Conservation (phyloP, 2,797 vertebrate species). For the Gallinago nigripennis region DNA sequence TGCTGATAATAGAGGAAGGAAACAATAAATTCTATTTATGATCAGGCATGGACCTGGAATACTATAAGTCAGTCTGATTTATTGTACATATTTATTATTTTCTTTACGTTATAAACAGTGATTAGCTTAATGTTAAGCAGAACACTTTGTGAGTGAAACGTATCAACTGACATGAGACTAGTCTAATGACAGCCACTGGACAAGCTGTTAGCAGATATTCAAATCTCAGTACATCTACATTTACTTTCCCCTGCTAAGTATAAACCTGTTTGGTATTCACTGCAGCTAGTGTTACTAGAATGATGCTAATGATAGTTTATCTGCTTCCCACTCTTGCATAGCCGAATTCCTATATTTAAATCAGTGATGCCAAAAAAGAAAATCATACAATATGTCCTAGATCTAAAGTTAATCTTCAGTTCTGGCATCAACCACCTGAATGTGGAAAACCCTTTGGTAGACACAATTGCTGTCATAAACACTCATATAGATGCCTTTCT, state of each 20-base stretch:
- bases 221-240: background rate
- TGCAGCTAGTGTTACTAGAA: slow-evolving; percentile 32
- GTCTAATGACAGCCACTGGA: slow-evolving; percentile 14
- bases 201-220: slow-evolving; percentile 35
- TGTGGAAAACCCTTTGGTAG: background rate
- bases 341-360: background rate
- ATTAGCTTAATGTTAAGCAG: slow-evolving; percentile 38
- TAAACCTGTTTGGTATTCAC: slow-evolving; percentile 37
- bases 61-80: background rate
- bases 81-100: background rate
- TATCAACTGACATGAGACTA: background rate
- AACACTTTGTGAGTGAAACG: background rate
- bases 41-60: background rate
- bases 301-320: slow-evolving; percentile 42
- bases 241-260: slow-evolving; percentile 39
- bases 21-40: slow-evolving; percentile 14
- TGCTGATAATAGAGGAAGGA: background rate
- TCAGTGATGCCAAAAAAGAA: background rate
- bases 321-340: background rate
- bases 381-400: background rate
- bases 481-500: background rate
- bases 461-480: background rate
- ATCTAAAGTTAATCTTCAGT: background rate
- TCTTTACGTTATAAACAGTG: background rate
- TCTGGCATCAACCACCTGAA: background rate